These are phyloP conservation scores for Mythimna impura DNA, from an alignment of 2,888 invertebrate species.

Conservation along the genomic window DNA sequence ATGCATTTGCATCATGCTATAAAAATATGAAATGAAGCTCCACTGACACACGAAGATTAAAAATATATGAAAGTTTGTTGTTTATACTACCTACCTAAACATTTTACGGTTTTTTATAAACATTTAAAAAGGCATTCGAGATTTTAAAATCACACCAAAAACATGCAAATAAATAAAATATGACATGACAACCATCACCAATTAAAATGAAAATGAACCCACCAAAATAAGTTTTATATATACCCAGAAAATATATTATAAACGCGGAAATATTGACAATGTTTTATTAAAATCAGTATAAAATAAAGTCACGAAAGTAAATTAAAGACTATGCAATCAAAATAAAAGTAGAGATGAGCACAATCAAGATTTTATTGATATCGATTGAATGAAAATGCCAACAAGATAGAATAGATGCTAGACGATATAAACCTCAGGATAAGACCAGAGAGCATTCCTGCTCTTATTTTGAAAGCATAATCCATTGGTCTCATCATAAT, in stretches of 20 bases:
- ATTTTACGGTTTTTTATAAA: background rate
- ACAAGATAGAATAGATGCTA: background rate
- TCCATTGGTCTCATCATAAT: constrained; percentile 5
- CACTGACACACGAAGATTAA: background rate
- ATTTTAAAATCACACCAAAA: constrained; percentile 19
- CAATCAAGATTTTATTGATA: background rate
- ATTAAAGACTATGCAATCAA: constrained; percentile 6
- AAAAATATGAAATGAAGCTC: constrained; percentile 4
- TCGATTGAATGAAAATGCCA: background rate
- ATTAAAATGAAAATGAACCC: constrained; percentile 30
- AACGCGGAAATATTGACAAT: background rate
- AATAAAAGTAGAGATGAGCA: constrained; percentile 14
- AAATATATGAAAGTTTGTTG: background rate
- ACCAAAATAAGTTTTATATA: background rate
- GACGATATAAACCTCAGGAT: no score
- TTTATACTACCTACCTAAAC: background rate
- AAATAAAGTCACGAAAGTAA: constrained; percentile 12
- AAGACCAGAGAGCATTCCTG: background rate
- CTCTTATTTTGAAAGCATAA: constrained; percentile 39
- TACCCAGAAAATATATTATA: background rate
- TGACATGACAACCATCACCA: constrained; percentile 45
- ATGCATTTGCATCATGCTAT: constrained; percentile 36
- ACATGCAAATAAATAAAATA: constrained; percentile 57
- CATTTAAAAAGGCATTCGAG: background rate
- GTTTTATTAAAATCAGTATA: background rate